Percentiles rank a stretch among this genome's conserved stretches.
phyloP scores from a whole-genome alignment of 1,140 invertebrate species.

The Neodiprion fabricii region DNA sequence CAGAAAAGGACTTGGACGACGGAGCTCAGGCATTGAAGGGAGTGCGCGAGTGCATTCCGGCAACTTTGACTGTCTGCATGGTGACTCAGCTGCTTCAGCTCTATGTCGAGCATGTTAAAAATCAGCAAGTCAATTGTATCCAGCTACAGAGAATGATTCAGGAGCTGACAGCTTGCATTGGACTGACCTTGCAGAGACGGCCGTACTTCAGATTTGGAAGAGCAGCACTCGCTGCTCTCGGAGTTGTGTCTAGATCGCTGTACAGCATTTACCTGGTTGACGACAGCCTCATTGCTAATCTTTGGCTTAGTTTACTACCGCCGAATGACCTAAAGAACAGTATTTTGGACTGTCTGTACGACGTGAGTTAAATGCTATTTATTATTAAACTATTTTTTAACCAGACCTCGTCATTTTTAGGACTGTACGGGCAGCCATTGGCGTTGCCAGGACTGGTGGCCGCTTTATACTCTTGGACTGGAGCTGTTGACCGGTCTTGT shows the following conservation, averaged over 20 bases:
- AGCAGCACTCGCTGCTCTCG: constrained; percentile 48
- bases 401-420: constrained; percentile 17
- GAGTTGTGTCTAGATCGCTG: constrained; percentile 43
- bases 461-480: constrained; percentile 52
- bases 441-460: constrained; percentile 60
- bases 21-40: constrained; percentile 29
- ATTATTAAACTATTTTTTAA: too few relatives aligned
- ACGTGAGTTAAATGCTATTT: constrained; percentile 34
- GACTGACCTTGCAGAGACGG: constrained; percentile 50
- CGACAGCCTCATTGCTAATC: constrained; percentile 48
- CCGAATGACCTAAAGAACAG: constrained; percentile 52
- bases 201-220: constrained; percentile 50
- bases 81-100: constrained; percentile 50
- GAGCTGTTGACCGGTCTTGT: constrained; percentile 54
- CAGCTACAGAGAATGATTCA: constrained; percentile 52
- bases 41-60: constrained; percentile 43
- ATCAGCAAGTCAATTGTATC: constrained; percentile 35
- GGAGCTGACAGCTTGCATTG: constrained; percentile 48
- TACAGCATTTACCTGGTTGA: constrained; percentile 44
- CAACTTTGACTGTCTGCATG: constrained; percentile 50
- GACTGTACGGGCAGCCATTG: constrained; percentile 43
- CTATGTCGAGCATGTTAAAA: constrained; percentile 36
- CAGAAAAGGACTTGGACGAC: constrained; percentile 9
- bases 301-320: constrained; percentile 54
- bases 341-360: constrained; percentile 51